Evolutionary conservation across 2,113 vertebrate species (phyloP), one percentile per base, ranked within the genome.

Genomic region (Fregata magnificens): DNA sequence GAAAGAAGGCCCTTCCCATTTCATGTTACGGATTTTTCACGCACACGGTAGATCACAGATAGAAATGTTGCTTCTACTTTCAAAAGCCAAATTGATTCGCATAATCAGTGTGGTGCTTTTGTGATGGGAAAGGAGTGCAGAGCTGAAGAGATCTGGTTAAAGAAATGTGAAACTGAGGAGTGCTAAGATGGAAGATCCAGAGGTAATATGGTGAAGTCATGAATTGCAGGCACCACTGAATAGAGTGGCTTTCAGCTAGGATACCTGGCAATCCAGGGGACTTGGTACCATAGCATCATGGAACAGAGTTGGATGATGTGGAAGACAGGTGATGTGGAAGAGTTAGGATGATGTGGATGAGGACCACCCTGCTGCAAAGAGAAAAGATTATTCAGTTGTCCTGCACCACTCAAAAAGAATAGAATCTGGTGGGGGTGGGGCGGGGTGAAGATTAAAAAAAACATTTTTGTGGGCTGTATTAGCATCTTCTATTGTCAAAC

Each of bases 341-440:
- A 85, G 16, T 62, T 79, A 67, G 25, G 15, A 11, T 59, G 22
- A 49, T 38, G 20, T 29, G 22, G 29, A 55, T 50, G 16, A 89
- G 11, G 34, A 82, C 29, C 16, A 50, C 14, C 6, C 11, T 82
- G 4, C 22, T 55, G 10, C 20, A 81, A 89, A 72, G 47, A 79
- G 5, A 79, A 71, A 82, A 59, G 14, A n/a, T 17, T 11, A 29
- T 40, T 66, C 20, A 16, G 8, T 34, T 80, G 12, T 61, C 31
- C 17, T 53, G 31, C 50, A 32, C 8, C 11, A 78, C 38, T 44
- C 31, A 49, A 78, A 56, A 61, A 52, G 0, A 38, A 84, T 12
- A 63, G 11, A 62, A 45, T 1, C 10, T 11, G 47, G 21, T 1
- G 5, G 34, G 15, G 4, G n/a, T n/a, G n/a, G 18, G 18, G 45